Conservation (phyloP, 2,113 vertebrate genomes). For the Ailuropoda melanoleuca region DNA sequence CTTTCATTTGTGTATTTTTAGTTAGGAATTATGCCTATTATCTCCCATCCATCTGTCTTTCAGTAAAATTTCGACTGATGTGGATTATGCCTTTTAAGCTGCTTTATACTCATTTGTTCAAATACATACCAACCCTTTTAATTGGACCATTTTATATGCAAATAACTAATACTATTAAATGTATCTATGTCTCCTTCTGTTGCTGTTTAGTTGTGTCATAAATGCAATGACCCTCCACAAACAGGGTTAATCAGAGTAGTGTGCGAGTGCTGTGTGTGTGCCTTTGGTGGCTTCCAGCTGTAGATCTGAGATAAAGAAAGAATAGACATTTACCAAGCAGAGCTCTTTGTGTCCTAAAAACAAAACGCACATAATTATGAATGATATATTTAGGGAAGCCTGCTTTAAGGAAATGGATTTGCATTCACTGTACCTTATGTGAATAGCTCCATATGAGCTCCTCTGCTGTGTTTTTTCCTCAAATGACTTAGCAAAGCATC, state of each 20-base stretch:
- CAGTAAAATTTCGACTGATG: constrained; percentile 47
- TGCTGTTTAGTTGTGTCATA: constrained; percentile 64
- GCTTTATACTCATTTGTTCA: constrained; percentile 56
- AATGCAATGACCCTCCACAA: constrained; percentile 74
- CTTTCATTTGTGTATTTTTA: constrained; percentile 56
- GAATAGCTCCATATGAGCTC: not conserved
- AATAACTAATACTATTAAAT: constrained; percentile 71
- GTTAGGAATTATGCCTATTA: constrained; percentile 60
- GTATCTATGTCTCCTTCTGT: constrained; percentile 70
- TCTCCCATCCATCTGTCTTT: constrained; percentile 65
- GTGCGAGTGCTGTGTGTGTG: not conserved
- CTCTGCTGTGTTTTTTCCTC: not conserved
- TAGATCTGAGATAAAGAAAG: constrained; percentile 73
- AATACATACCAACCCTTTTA: constrained; percentile 62
- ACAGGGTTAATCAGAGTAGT: constrained; percentile 77
- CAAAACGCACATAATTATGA: constrained; percentile 65
- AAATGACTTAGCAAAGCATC: constrained; percentile 17
- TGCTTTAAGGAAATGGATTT: constrained; percentile 41
- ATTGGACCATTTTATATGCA: constrained; percentile 76
- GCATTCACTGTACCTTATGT: constrained; percentile 3
- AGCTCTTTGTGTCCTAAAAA: constrained; percentile 62
- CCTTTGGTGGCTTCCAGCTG: constrained; percentile 60
- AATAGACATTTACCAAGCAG: constrained; percentile 37
- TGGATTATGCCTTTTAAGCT: constrained; percentile 55
- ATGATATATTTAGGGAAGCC: constrained; percentile 35